These are phyloP conservation scores for Melanotus villosus DNA, from an alignment of 2,888 invertebrate genomes.

Conservation along the genomic window DNA sequence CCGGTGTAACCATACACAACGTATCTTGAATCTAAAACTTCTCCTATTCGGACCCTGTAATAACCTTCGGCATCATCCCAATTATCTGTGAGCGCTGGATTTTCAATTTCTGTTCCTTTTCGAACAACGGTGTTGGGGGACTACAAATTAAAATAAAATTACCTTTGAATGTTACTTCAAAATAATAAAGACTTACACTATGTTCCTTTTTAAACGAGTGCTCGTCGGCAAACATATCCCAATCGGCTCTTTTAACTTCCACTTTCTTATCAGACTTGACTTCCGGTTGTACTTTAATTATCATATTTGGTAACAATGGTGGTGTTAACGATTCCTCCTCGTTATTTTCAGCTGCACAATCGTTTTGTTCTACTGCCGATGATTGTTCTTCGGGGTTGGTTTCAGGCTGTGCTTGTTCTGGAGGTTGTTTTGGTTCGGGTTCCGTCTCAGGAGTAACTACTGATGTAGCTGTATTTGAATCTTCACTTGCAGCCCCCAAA, in stretches of 20 bases:
- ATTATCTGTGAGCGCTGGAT: constrained; percentile 96
- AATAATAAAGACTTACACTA: constrained; percentile 58
- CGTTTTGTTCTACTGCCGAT: constrained; percentile 19
- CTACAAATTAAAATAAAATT: constrained; percentile 66
- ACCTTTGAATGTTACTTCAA: neutral
- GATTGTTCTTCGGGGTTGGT: constrained; percentile 20
- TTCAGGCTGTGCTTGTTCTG: constrained; percentile 52
- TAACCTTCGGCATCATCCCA: constrained; percentile 99
- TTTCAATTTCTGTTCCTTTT: constrained; percentile 77
- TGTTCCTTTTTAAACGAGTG: constrained; percentile 77
- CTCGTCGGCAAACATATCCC: constrained; percentile 96
- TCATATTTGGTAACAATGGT: constrained; percentile 65
- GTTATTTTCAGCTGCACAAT: constrained; percentile 35
- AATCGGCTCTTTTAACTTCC: constrained; percentile 74
- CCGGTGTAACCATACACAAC: constrained; percentile 98
- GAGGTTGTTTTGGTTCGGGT: constrained; percentile 55
- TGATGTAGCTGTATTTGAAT: constrained; percentile 68
- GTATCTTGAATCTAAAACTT: constrained; percentile 92
- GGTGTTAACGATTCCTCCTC: constrained; percentile 66
- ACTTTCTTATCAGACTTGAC: constrained; percentile 62
- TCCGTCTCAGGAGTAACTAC: constrained; percentile 60
- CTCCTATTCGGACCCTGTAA: constrained; percentile 96
- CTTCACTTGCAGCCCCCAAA: constrained; percentile 73
- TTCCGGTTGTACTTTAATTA: constrained; percentile 52
- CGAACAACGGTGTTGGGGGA: constrained; percentile 74